A percentile compares a stretch with the other conserved stretches of the same genome.
Evolutionary conservation across 1,140 invertebrate species (phyloP).

Genomic region (Charaxes varanes): DNA sequence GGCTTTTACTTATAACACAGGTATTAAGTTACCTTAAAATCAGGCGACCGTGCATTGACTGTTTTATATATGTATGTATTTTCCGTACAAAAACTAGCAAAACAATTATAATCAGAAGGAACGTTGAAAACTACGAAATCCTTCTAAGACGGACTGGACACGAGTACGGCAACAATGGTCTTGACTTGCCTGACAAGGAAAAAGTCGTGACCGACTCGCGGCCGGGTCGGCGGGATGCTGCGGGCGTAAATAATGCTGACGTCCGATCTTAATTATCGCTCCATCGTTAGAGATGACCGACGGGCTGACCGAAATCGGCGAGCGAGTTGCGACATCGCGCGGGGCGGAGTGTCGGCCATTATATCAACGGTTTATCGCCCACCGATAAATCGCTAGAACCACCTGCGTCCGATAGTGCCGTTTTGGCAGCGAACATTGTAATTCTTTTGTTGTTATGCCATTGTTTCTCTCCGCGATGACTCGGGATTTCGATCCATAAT

Average conservation of each 20-base stretch:
- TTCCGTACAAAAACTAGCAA: too few relatives aligned
- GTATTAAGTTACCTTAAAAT: too few relatives aligned
- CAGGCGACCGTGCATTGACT: too few relatives aligned
- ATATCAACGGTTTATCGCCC: conserved; percentile 51
- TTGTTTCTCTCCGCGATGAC: conserved; percentile 20
- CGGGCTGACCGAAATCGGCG: conserved; percentile 59
- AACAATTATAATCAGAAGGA: background rate
- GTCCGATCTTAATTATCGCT: conserved; percentile 70
- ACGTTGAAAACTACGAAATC: conserved; percentile 19
- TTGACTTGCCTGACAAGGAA: conserved; percentile 56
- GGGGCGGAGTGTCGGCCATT: conserved; percentile 39
- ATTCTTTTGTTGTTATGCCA: conserved; percentile 55
- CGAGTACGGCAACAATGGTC: conserved; percentile 57
- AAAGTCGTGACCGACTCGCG: conserved; percentile 65
- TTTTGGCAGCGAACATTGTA: conserved; percentile 62
- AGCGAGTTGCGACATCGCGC: conserved; percentile 56
- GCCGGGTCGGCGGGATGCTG: conserved; percentile 53
- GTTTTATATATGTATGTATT: too few relatives aligned
- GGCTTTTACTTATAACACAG: too few relatives aligned
- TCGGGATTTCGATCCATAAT: conserved; percentile 16
- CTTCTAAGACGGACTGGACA: conserved; percentile 11
- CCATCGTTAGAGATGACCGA: conserved; percentile 69
- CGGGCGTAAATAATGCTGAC: conserved; percentile 68
- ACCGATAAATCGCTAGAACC: conserved; percentile 54
- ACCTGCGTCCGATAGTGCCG: conserved; percentile 55